Percentiles rank a stretch among this genome's conserved stretches.
These are phyloP conservation scores for Adelphocoris suturalis DNA, from an alignment of 2,888 invertebrate genomes.

Conservation along the genomic window DNA sequence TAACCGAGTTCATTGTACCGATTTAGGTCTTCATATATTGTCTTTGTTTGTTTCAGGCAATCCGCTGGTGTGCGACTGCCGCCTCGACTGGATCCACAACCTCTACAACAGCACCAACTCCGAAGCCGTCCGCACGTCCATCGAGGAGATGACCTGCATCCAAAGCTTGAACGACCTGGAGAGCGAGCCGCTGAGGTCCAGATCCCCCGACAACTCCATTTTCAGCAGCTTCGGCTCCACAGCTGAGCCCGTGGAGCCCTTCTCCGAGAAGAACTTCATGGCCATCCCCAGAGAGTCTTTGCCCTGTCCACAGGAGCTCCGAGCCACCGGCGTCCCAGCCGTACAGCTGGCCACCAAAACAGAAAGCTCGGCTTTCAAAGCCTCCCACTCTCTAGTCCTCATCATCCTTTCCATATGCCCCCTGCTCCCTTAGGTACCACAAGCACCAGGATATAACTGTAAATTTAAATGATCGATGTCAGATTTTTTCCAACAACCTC, in stretches of 20 bases:
- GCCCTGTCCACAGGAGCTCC: constrained; percentile 78
- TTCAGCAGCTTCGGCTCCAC: constrained; percentile 50
- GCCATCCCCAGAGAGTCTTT: constrained; percentile 76
- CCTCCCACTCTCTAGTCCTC: background rate
- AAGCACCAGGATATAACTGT: background rate
- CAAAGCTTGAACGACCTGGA: constrained; percentile 63
- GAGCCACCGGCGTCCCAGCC: constrained; percentile 74
- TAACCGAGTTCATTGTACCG: no score
- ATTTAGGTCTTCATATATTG: background rate
- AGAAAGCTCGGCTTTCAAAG: constrained; percentile 54
- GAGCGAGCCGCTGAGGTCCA: constrained; percentile 23
- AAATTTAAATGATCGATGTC: background rate
- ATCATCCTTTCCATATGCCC: constrained; percentile 15
- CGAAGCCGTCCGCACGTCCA: constrained; percentile 83
- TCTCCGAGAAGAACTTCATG: constrained; percentile 68
- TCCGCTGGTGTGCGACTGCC: constrained; percentile 90
- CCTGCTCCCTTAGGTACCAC: background rate
- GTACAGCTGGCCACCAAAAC: constrained; percentile 71
- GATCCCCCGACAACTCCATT: constrained; percentile 51
- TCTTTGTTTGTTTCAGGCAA: constrained; percentile 84
- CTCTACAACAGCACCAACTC: constrained; percentile 87
- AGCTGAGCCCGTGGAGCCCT: constrained; percentile 51
- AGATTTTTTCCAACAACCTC: constrained; percentile 14
- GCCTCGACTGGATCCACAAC: constrained; percentile 88
- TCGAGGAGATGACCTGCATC: constrained; percentile 87